Conservation (phyloP, 2,888 invertebrate species). For the Pterostichus niger region DNA sequence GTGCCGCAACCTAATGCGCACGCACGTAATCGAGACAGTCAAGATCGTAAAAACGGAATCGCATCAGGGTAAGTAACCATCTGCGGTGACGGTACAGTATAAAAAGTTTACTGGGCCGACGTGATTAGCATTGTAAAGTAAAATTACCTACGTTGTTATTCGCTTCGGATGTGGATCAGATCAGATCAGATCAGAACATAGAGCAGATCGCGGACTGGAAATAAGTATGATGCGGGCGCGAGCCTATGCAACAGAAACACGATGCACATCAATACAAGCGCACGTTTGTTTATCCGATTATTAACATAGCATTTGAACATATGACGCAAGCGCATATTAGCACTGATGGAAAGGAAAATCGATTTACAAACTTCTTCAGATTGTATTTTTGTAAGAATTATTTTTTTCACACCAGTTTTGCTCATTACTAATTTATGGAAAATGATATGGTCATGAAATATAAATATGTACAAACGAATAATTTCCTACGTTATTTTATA, state of each 20-base stretch:
- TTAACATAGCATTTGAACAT: slow-evolving; percentile 23
- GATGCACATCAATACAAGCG: not conserved
- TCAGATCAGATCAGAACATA: not conserved
- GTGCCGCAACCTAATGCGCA: slow-evolving; percentile 12
- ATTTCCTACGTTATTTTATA: too few species aligned
- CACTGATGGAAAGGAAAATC: slow-evolving; percentile 37
- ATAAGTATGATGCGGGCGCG: not conserved
- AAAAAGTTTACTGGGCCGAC: slow-evolving; percentile 45
- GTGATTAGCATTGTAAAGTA: slow-evolving; percentile 52
- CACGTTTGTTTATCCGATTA: slow-evolving; percentile 37
- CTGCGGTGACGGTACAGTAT: slow-evolving; percentile 33
- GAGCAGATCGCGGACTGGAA: not conserved
- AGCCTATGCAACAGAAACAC: not conserved
- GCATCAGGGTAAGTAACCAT: slow-evolving; percentile 51
- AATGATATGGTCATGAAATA: too few species aligned
- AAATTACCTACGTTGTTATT: not conserved
- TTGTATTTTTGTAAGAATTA: slow-evolving; percentile 3
- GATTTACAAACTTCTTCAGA: slow-evolving; percentile 15
- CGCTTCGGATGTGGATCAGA: not conserved
- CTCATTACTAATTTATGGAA: too few species aligned
- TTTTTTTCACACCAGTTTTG: not conserved
- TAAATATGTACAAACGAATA: too few species aligned
- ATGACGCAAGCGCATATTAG: slow-evolving; percentile 15
- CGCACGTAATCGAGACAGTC: slow-evolving; percentile 46
- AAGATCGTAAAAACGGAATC: slow-evolving; percentile 33